phyloP scores from a whole-genome alignment of 2,888 invertebrate genomes.

The Spisula subtruncata region DNA sequence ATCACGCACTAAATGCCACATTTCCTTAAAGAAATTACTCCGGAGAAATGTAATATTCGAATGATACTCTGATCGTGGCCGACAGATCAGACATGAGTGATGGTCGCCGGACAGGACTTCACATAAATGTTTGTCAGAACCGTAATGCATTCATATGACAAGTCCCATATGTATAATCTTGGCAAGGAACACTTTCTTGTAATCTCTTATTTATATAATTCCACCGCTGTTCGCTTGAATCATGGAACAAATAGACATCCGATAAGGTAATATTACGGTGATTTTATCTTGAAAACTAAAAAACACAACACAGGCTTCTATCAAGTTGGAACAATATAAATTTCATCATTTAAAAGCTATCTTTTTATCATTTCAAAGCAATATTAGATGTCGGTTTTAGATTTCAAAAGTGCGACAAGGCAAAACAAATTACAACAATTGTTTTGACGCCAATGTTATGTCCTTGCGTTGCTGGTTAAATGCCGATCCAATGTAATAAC shows the following conservation, averaged over 20 bases:
- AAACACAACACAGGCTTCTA: too few species aligned
- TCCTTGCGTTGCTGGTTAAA: too few species aligned
- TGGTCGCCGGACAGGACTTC: neutral
- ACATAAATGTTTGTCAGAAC: neutral
- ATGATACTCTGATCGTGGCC: neutral
- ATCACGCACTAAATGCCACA: neutral
- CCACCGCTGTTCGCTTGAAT: neutral
- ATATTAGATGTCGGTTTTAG: too few species aligned
- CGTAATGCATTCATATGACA: neutral
- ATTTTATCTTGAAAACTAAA: too few species aligned
- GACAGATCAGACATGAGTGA: neutral
- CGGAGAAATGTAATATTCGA: neutral
- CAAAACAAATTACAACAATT: too few species aligned
- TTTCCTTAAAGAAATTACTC: neutral
- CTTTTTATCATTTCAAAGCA: too few species aligned
- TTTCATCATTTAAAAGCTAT: too few species aligned
- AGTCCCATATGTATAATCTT: slow-evolving; percentile 1
- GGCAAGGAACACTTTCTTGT: neutral
- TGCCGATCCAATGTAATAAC: too few species aligned
- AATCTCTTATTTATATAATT: slow-evolving; percentile 5
- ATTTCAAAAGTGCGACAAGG: too few species aligned
- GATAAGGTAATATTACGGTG: neutral
- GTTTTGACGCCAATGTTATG: too few species aligned
- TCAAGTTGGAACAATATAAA: too few species aligned
- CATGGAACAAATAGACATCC: neutral